phyloP scores from a whole-genome alignment of 2,113 vertebrate species.

The Zapornia atra region DNA sequence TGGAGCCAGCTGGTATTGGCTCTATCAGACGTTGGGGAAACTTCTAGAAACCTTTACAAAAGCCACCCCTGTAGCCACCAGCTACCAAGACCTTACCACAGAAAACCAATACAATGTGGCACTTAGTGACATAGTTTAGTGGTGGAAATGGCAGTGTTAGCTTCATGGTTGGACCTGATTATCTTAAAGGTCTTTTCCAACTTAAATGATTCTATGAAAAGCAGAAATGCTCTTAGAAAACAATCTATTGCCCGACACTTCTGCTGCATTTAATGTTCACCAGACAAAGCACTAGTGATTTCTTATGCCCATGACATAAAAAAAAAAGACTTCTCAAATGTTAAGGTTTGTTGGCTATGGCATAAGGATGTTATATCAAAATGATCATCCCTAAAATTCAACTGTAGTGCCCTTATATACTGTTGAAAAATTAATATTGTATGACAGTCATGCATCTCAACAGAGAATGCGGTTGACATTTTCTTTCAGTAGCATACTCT shows the following conservation, averaged over 20 bases:
- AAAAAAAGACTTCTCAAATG: neutral
- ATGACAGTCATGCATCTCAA: slow-evolving; percentile 30
- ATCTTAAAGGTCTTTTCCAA: too few relatives aligned
- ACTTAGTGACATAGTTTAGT: neutral
- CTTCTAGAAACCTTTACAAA: too few relatives aligned
- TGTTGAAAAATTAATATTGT: slow-evolving; percentile 36
- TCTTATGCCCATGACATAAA: neutral
- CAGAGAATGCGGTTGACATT: slow-evolving; percentile 14
- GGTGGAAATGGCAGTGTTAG: too few relatives aligned
- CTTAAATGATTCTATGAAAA: neutral
- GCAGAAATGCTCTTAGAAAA: neutral
- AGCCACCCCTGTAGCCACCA: too few relatives aligned
- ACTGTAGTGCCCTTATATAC: neutral
- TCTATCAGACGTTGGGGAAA: neutral
- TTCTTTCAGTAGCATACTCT: slow-evolving; percentile 25
- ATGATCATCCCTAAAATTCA: neutral
- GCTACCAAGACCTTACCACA: too few relatives aligned
- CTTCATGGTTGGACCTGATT: too few relatives aligned
- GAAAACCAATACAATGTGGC: neutral
- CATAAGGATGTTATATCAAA: neutral
- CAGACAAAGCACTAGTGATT: neutral
- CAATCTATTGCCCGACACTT: neutral
- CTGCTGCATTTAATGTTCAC: neutral
- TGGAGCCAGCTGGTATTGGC: neutral
- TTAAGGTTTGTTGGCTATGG: neutral